Base-by-base conservation (phyloP, 2,888 invertebrate species). In the Lasioglossum morio region DNA sequence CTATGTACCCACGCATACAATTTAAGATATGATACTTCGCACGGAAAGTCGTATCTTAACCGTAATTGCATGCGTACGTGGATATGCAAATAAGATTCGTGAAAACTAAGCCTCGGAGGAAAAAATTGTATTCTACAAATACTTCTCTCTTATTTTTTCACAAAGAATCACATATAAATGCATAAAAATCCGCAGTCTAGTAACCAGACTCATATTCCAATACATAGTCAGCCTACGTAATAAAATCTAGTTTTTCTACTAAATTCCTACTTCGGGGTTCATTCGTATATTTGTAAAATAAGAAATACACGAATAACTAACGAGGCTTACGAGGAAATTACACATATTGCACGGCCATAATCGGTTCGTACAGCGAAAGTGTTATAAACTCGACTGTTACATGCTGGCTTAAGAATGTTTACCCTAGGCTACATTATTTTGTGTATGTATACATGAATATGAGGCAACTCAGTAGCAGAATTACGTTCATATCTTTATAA, bases 351-450 rank as follows among this genome's bases (percentile, higher is more conserved):
- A 57, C 10, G n/a, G 57, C 12, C 57, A 57, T n/a, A n/a, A 57
- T 57, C n/a, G 57, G 57, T 57, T 57, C 57, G n/a, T 57, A 53
- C 3, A 53, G n/a, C 53, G 53, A 53, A 53, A n/a, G 53, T 53
- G 53, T 53, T 53, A 53, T 53, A n/a, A 53, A 53, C 53, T 53
- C 23, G 4, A n/a, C n/a, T 57, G n/a, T 57, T 57, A 57, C 57
- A 10, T 57, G 57, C n/a, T 57, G 57, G 57, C n/a, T 57, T n/a
- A 57, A 57, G 57, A 57, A 57, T 57, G 57, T 57, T 57, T n/a
- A 57, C 57, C 12, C 12, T 57, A 57, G 57, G 12, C n/a, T 57
- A 57, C 57, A 57, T 57, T 57, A 57, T 57, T 57, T 30, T 30
- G 2, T 30, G n/a, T 57, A 23, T 23, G 10, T 57, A 46, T 23